Base-by-base conservation (phyloP, 1,140 invertebrate genomes). In the Papilio polytes region DNA sequence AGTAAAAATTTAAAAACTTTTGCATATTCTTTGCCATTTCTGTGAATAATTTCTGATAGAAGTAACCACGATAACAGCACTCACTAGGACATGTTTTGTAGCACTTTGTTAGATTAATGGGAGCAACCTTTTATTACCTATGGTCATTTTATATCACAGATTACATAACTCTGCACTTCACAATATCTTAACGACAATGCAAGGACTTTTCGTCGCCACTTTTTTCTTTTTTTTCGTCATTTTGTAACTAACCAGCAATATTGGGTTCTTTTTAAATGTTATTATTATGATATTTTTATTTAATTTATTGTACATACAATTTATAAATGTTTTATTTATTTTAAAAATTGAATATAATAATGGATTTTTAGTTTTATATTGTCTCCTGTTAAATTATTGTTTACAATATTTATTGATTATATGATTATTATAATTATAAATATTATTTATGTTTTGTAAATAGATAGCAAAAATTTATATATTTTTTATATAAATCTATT, bases 181-280 rank as follows among this genome's bases (percentile, higher is more conserved):
- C 59, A 63, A 63, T 26, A 26, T 63, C 59, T 63, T 63, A 10
- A 63, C 59, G 59, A 63, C 78, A 80, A 72, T 84, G 84, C 85
- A 86, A 84, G 84, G 84, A 85, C 83, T 82, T 80, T 22, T 56
- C 74, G 18, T 56, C 74, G 51, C 15, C 20, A 48, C 56, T 53
- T 53, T n/a, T 77, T 36, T 56, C 46, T 22, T 48, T 74, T 74
- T 77, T 36, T 74, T 13, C 10, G 74, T 56, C 74, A 56, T 77
- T 18, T 36, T 80, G 82, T 81, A 78, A 81, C 78, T 85, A 80
- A 77, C 44, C 18, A 26, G 15, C 46, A 53, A 44, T n/a, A 48
- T 56, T 20, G 53, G 53, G 53, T 53, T 48, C 10, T 48, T 53
- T 53, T n/a, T 53, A 20, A 56, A 36, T 36, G 31, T 48, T 48